phyloP scores from a whole-genome alignment of 2,888 invertebrate species.

The Dilophus febrilis region DNA sequence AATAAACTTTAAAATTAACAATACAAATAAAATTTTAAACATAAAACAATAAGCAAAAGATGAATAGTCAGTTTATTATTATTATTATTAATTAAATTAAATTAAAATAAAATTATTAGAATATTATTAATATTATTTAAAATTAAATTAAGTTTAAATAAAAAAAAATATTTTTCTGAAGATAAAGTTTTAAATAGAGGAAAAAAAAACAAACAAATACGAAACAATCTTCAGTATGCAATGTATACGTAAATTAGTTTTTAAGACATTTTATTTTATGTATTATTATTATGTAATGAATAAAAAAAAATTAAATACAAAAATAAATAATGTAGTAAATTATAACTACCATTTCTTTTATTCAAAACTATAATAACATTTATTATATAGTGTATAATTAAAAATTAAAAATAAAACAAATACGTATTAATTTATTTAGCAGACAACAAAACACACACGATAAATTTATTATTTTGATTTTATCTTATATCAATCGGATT shows the following conservation, averaged over 20 bases:
- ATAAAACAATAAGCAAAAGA: neutral
- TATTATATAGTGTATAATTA: neutral
- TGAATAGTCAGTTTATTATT: constrained; percentile 18
- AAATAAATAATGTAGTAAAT: neutral
- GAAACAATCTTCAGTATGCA: neutral
- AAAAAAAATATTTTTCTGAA: constrained; percentile 9
- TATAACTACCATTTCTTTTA: neutral
- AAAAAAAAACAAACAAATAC: constrained; percentile 1
- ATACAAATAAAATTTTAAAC: too few relatives aligned
- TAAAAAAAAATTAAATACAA: neutral
- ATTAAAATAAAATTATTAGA: too few relatives aligned
- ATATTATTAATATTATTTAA: too few relatives aligned
- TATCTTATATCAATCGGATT: too few relatives aligned
- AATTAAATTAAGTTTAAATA: constrained; percentile 15
- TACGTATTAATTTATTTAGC: too few relatives aligned
- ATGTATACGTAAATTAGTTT: too few relatives aligned
- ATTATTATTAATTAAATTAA: constrained; percentile 27
- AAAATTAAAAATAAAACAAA: too few relatives aligned
- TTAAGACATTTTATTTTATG: too few relatives aligned
- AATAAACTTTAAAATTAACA: too few relatives aligned
- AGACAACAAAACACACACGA: too few relatives aligned
- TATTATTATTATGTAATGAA: too few relatives aligned
- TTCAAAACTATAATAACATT: neutral
- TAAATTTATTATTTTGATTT: too few relatives aligned
- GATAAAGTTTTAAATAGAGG: constrained; percentile 1